Evolutionary conservation across 2,888 invertebrate species (phyloP), one percentile per base, ranked within the genome.

Genomic region (Drymonia ruficornis): DNA sequence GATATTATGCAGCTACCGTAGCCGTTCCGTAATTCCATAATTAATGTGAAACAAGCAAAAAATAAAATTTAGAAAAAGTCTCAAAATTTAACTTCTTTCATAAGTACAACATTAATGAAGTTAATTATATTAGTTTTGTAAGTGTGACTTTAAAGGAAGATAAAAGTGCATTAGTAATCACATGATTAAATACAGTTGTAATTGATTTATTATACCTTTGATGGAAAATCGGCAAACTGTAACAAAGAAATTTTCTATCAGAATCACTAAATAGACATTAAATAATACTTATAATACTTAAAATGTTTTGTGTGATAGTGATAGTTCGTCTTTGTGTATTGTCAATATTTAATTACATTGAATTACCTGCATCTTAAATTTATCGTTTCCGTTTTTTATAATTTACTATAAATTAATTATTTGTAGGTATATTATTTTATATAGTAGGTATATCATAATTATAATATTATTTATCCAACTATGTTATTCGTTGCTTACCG

Each of bases 251-350:
- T 0, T 18, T 16, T 44, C 11, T 1, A 7, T 52, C 45, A 54
- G 2, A 2, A 31, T 40, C n/a, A n/a, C 1, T 19, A 18, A 23
- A 44, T 7, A 19, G 1, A 18, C 16, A 49, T 15, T 34, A 1
- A 36, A 50, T 15, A 23, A 48, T 29, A 36, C 31, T 29, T 47
- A 18, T 12, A 15, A 18, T 18, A 29, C 31, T 18, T 15, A 43
- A 34, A 16, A 15, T 46, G 15, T 43, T 8, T n/a, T 52, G 47
- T 52, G 13, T n/a, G 18, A 31, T 18, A 42, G 28, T 55, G 46
- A 61, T 59, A 66, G 61, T 66, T 61, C 61, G 67, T 53, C 59
- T 62, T 64, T 62, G 55, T 64, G 29, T 45, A 29, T 44, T 28
- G 16, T 44, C 45, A 16, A 29, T 34, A 38, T 42, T 12, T 15